Conservation (phyloP, 2,113 vertebrate genomes). For the Haplotaxodon microlepis region DNA sequence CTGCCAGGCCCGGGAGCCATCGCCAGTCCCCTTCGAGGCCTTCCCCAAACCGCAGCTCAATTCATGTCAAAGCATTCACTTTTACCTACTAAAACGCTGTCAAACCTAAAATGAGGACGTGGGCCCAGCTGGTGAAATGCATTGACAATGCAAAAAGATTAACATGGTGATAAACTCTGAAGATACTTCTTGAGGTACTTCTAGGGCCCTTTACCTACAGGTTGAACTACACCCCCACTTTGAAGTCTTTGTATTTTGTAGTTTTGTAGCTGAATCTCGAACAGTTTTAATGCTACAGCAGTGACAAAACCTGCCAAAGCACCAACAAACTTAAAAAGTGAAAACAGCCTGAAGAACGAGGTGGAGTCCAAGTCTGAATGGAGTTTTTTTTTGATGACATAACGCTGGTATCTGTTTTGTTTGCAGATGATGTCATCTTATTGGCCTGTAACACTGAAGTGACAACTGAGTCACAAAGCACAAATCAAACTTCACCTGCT, state of each 20-base stretch:
- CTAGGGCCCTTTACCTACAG: neutral
- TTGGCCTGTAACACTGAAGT: neutral
- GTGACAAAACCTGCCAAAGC: neutral
- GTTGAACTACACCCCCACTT: neutral
- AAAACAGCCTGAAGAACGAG: neutral
- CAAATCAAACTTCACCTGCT: neutral
- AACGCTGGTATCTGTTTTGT: neutral
- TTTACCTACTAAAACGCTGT: neutral
- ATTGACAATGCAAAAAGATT: neutral
- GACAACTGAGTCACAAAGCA: neutral
- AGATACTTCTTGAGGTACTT: neutral
- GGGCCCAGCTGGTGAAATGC: neutral
- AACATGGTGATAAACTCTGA: neutral
- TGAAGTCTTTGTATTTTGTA: neutral
- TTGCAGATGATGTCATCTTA: neutral
- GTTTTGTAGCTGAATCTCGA: neutral
- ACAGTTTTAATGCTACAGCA: neutral
- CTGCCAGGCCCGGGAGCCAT: neutral
- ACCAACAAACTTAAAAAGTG: neutral
- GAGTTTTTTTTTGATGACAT: neutral
- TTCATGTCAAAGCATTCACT: neutral
- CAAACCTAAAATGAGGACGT: neutral
- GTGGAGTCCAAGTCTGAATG: neutral
- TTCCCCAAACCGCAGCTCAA: neutral
- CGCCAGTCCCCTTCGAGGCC: neutral